Conservation (phyloP, 2,113 vertebrate species). For the Chaetura pelagica region DNA sequence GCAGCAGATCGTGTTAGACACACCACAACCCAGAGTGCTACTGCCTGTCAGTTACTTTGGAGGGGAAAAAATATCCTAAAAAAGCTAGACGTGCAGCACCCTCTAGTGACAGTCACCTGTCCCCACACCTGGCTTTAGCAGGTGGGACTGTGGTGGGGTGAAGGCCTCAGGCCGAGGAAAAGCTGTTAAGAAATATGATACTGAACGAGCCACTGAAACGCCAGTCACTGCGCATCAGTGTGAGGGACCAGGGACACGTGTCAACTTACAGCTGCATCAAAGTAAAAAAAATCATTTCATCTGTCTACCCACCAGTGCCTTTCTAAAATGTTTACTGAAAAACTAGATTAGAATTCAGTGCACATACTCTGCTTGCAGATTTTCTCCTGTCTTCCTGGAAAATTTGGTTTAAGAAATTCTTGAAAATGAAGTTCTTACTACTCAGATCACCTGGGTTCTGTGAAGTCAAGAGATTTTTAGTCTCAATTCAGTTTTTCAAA, state of each 20-base stretch:
- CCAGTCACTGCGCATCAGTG: no score
- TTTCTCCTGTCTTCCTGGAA: not conserved
- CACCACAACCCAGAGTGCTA: rapidly evolving
- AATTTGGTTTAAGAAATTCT: not conserved
- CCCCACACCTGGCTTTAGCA: not conserved
- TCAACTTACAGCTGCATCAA: no score
- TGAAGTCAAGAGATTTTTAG: not conserved
- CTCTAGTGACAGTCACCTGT: slow-evolving; percentile 10
- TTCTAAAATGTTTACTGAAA: not conserved
- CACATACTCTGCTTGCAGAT: not conserved
- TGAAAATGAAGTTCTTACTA: not conserved
- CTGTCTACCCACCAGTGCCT: rapidly evolving
- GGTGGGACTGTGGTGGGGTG: rapidly evolving
- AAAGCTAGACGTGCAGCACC: not conserved
- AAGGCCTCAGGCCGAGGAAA: not conserved
- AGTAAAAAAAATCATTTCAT: not conserved
- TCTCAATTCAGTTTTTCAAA: not conserved
- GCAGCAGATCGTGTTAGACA: rapidly evolving
- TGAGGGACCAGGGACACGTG: not conserved
- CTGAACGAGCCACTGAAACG: not conserved
- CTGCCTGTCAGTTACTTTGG: rapidly evolving
- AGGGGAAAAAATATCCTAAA: rapidly evolving
- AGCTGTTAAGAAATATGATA: not conserved
- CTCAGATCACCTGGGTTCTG: not conserved
- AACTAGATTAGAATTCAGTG: not conserved